Conservation (phyloP, 2,113 vertebrate species). For the Brevimyrus niger region DNA sequence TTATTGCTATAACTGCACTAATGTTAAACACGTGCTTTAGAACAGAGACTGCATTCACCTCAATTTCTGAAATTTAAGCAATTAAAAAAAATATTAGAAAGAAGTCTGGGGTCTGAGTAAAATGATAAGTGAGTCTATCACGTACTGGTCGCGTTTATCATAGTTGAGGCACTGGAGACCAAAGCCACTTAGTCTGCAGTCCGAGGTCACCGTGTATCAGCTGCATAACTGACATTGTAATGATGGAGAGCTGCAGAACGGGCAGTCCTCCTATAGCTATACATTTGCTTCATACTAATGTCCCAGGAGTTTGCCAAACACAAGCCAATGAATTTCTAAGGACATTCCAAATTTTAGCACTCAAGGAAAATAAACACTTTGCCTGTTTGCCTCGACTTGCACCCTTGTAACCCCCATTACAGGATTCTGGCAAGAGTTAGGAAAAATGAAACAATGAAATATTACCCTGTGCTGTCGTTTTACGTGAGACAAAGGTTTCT, state of each 20-base stretch:
- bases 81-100: not conserved
- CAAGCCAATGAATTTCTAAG: constrained; percentile 12
- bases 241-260: not conserved
- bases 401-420: not conserved
- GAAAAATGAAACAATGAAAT: constrained; percentile 25
- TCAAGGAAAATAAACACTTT: constrained; percentile 16
- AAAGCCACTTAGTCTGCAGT: not conserved
- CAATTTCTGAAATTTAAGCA: not conserved
- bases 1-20: not conserved
- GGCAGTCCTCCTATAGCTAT: not conserved
- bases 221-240: not conserved
- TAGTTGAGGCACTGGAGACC: not conserved
- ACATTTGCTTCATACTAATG: not conserved
- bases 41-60: not conserved
- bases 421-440: constrained; percentile 9
- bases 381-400: not conserved
- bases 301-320: not conserved
- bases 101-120: not conserved
- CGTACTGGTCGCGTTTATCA: not conserved
- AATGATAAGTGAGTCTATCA: not conserved
- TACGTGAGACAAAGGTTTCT: constrained; percentile 17
- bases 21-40: not conserved
- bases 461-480: constrained; percentile 11
- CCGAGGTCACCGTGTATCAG: not conserved
- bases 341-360: not conserved